Evolutionary conservation across 2,113 vertebrate genomes (phyloP), one percentile per base, ranked within the genome.

Genomic region (Brachirus orientalis): DNA sequence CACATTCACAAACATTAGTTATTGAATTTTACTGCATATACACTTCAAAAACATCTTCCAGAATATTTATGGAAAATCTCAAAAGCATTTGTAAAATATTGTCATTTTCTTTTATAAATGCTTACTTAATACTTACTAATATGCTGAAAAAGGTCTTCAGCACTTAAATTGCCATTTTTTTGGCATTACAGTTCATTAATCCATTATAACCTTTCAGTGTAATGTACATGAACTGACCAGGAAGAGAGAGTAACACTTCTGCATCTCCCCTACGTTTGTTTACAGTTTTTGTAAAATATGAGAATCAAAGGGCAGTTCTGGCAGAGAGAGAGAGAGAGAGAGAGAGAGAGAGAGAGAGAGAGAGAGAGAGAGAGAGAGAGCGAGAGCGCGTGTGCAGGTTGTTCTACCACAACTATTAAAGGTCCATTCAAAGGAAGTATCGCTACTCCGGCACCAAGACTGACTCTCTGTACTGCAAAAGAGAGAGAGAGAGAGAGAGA

Each of bases 1-100:
- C 41, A 14, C 48, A 18, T 61, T 69, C 36, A 72, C 58, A 8
- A 72, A 33, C 52, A 67, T 44, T 14, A 50, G 33, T 7, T 12
- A 12, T 45, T 36, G 20, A 16, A 43, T 72, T 38, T 51, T 13
- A 22, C n/a, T 8, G 22, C 52, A 47, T 54, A 6, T 13, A 19
- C 16, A 57, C 8, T 14, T 28, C 16, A 54, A n/a, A n/a, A 16
- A 40, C n/a, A n/a, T n/a, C n/a, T n/a, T n/a, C n/a, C n/a, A n/a
- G n/a, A n/a, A n/a, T n/a, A n/a, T n/a, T n/a, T n/a, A n/a, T n/a
- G n/a, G n/a, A 13, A 40, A 3, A 54, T 14, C 22, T 44, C 14
- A 44, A 8, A 46, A 56, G 14, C 38, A 11, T 75, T 75, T 63
- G 20, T n/a, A 19, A 50, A 48, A 41, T 41, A 3, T 45, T 56